Percentiles rank a stretch among this genome's conserved stretches.
phyloP scores from a whole-genome alignment of 2,888 invertebrate genomes.

The Thereva nobilitata region DNA sequence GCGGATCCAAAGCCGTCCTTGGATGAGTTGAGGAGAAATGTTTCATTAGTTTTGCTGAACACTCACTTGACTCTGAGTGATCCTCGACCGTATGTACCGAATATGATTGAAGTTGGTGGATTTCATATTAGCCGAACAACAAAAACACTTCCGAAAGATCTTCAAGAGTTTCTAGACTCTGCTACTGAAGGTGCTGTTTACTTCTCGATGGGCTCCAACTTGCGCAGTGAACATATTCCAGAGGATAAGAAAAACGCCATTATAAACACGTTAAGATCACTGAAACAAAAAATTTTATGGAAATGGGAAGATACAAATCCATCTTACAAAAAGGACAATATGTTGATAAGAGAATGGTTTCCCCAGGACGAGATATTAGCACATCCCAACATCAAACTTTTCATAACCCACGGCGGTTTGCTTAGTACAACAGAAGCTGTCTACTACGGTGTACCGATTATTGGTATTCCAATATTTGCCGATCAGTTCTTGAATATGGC shows the following conservation, averaged over 20 bases:
- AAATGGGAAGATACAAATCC: conserved; percentile 56
- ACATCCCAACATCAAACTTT: conserved; percentile 59
- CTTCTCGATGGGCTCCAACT: conserved; percentile 60
- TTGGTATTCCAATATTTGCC: conserved; percentile 56
- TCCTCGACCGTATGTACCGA: conserved; percentile 55
- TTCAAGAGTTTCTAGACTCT: conserved; percentile 55
- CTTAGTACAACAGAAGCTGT: conserved; percentile 59
- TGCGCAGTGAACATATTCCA: conserved; percentile 50
- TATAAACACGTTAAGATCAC: conserved; percentile 23
- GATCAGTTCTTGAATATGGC: conserved; percentile 59
- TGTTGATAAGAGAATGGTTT: conserved; percentile 53
- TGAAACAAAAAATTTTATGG: conserved; percentile 58
- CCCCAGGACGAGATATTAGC: conserved; percentile 56
- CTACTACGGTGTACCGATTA: conserved; percentile 56
- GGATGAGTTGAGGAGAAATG: conserved; percentile 48
- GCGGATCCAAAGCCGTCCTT: conserved; percentile 48
- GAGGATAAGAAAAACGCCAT: conserved; percentile 19
- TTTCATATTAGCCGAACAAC: conserved; percentile 53
- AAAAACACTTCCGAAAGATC: conserved; percentile 51
- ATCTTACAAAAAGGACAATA: conserved; percentile 46
- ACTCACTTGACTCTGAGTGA: conserved; percentile 53
- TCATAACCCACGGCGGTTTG: conserved; percentile 63
- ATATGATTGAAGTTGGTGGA: conserved; percentile 58
- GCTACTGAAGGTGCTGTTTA: conserved; percentile 59
- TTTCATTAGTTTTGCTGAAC: conserved; percentile 53